A percentile compares a stretch with the other conserved stretches of the same genome.
Conservation (phyloP, 2,888 invertebrate genomes). For the Chalcis sispes region DNA sequence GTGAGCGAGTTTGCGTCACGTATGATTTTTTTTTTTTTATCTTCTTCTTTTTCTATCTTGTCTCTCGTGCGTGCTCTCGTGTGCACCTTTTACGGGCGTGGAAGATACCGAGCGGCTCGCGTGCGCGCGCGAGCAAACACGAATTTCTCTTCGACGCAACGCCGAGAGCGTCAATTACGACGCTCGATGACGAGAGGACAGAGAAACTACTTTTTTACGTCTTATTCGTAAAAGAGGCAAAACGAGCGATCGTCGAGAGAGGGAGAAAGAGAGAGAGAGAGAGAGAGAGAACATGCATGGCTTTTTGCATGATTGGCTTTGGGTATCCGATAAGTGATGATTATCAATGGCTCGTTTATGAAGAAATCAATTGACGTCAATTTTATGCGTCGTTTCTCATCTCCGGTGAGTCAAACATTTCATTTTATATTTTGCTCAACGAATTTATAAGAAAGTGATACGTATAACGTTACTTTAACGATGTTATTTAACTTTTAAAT, state of each 20-base stretch:
- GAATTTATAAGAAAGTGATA: too few species aligned
- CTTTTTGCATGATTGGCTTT: too few species aligned
- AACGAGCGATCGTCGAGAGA: too few species aligned
- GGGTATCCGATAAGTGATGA: not conserved
- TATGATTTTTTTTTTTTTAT: not conserved
- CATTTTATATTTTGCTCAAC: too few species aligned
- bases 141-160: constrained; percentile 18
- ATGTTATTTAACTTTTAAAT: too few species aligned
- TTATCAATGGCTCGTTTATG: not conserved
- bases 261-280: constrained; percentile 6
- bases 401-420: too few species aligned
- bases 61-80: constrained; percentile 18
- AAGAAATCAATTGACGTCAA: not conserved
- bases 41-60: constrained; percentile 17
- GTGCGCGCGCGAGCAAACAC: not conserved
- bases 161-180: constrained; percentile 41
- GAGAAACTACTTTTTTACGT: constrained; percentile 22
- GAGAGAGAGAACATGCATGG: too few species aligned
- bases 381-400: too few species aligned
- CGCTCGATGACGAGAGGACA: not conserved
- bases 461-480: too few species aligned
- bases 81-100: not conserved
- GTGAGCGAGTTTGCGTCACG: not conserved
- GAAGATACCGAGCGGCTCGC: not conserved
- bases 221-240: constrained; percentile 6